phyloP scores from a whole-genome alignment of 2,888 invertebrate genomes.

The Hypomecis punctinalis region DNA sequence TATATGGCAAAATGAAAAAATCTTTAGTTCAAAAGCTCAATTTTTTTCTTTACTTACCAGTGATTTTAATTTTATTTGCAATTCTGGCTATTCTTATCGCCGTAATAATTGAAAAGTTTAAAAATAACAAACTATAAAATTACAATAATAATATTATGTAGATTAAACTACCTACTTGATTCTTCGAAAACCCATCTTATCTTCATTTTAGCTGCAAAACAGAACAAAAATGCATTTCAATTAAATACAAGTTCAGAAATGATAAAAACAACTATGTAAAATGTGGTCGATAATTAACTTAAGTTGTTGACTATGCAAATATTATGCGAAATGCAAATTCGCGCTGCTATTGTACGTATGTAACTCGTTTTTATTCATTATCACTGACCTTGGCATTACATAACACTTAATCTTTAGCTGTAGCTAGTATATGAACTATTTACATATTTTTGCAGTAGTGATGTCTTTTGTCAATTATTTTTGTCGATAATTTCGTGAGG shows the following conservation, averaged over 20 bases:
- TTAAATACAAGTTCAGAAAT: not conserved
- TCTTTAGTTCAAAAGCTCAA: too few relatives aligned
- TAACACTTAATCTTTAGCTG: constrained; percentile 17
- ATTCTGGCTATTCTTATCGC: too few relatives aligned
- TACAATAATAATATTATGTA: too few relatives aligned
- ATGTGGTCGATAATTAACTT: constrained; percentile 1
- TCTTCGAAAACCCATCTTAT: not conserved
- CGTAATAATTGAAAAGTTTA: too few relatives aligned
- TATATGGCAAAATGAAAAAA: too few relatives aligned
- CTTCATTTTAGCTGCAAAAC: not conserved
- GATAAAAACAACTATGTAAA: not conserved
- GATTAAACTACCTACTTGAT: too few relatives aligned
- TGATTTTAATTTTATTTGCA: too few relatives aligned
- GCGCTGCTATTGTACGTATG: constrained; percentile 3
- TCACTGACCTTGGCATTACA: constrained; percentile 39
- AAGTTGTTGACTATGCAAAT: constrained; percentile 14
- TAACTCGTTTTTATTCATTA: constrained; percentile 37
- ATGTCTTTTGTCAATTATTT: not conserved
- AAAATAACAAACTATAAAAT: too few relatives aligned
- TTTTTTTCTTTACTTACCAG: too few relatives aligned
- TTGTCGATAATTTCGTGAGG: not conserved
- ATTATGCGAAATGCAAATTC: constrained; percentile 20
- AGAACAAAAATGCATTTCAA: not conserved
- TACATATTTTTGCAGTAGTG: not conserved
- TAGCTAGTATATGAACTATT: not conserved